Base-by-base conservation (phyloP, 2,888 invertebrate species). In the Cephus spinipes region DNA sequence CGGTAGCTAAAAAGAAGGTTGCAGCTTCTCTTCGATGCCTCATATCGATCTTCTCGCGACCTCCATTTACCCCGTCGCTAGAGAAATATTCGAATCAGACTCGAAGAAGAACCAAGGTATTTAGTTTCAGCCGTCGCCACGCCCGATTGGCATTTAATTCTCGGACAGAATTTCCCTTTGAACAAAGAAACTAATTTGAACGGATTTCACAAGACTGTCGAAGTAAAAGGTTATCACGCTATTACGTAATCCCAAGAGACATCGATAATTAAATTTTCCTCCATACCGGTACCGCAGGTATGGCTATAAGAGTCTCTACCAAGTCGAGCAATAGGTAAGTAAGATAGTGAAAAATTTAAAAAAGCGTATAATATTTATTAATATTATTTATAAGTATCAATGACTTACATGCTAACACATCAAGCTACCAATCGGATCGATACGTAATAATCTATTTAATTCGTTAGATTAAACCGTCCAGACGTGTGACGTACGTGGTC, bases 61-160 rank as follows among this genome's bases (percentile, higher is more conserved):
- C 23, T 55, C 55, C 2, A 55, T 55, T 55, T 1, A 55, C 23
- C 23, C 23, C 15, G 55, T 55, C 23, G 23, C 55, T 23, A 23
- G 55, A 15, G 55, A 55, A 55, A 55, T 55, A 55, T 55, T 55
- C 23, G 55, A 55, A 55, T 55, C 55, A 55, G 9, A 55, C 9
- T 3, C 35, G 12, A 15, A 2, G 55, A 55, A 55, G 55, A 55
- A 55, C 6, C 55, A 55, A 55, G 55, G 55, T 55, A 55, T 55
- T 55, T 55, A 23, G 23, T 23, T 55, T 55, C 55, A 55, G 55
- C 23, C 23, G 23, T 55, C 85, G 84, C 86, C 84, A 85, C 84
- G 85, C 81, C 83, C 89, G 87, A 90, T 88, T 87, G 88, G 86
- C 88, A 86, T 88, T 88, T 87, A 89, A 89, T 89, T 89, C 85